Conservation (phyloP, 2,888 invertebrate species). For the Chalcosyrphus nemorum region DNA sequence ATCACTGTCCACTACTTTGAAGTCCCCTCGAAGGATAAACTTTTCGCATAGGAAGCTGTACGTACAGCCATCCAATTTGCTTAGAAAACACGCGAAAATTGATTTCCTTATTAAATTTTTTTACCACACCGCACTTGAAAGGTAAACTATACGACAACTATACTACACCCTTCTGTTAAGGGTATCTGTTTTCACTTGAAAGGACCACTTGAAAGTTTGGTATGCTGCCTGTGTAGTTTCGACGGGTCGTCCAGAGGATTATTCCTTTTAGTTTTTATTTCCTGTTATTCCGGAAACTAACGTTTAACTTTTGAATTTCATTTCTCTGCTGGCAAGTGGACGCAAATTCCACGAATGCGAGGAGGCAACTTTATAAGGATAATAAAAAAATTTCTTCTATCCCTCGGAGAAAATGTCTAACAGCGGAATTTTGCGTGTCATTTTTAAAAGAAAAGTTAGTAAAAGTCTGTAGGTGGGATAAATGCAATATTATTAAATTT, state of each 20-base stretch:
- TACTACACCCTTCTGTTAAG: too few relatives aligned
- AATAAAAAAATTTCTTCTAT: conserved; percentile 34
- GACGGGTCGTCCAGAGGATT: too few relatives aligned
- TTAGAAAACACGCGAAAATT: not conserved
- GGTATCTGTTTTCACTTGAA: not conserved
- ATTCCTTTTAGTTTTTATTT: not conserved
- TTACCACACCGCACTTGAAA: not conserved
- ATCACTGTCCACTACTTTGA: not conserved
- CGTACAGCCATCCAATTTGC: not conserved
- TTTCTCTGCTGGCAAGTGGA: not conserved
- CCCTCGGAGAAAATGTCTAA: conserved; percentile 31
- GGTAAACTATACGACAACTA: not conserved
- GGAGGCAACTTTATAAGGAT: conserved; percentile 34
- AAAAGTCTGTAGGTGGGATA: not conserved
- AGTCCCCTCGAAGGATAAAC: not conserved
- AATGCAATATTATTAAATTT: conserved; percentile 13
- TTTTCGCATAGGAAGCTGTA: not conserved
- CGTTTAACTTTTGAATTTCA: conserved; percentile 27
- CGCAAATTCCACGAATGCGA: not conserved
- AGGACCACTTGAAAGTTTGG: not conserved
- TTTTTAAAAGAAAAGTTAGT: conserved; percentile 6
- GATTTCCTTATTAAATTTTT: not conserved
- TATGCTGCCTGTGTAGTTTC: too few relatives aligned
- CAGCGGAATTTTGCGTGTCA: conserved; percentile 42
- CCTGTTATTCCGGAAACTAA: not conserved